Evolutionary conservation across 2,888 invertebrate species (phyloP).

Genomic region (Xestoiulus laeticollis): DNA sequence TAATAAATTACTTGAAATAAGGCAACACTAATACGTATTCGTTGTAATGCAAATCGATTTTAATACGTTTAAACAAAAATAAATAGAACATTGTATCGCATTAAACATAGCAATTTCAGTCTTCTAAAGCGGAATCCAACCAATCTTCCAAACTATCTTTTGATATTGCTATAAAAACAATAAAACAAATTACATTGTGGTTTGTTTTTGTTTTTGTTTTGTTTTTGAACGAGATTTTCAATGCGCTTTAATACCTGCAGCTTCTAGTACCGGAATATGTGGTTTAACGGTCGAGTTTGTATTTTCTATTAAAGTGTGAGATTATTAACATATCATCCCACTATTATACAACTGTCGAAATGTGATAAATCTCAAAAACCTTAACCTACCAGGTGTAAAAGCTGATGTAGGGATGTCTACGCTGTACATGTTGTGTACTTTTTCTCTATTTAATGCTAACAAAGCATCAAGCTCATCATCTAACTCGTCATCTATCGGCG

Average conservation of each 20-base stretch:
- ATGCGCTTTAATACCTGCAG: not conserved
- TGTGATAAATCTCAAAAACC: not conserved
- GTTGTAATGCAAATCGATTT: not conserved
- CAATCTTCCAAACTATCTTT: slow-evolving; percentile 53
- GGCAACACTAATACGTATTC: too few relatives aligned
- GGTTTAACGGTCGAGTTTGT: not conserved
- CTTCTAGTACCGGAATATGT: not conserved
- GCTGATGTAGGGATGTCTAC: not conserved
- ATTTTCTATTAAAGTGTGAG: not conserved
- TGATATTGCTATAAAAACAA: not conserved
- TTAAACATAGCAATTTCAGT: too few relatives aligned
- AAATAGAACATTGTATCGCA: not conserved
- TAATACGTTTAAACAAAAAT: not conserved
- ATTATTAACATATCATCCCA: not conserved
- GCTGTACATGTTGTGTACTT: not conserved
- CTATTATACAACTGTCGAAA: not conserved
- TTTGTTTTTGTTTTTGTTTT: not conserved
- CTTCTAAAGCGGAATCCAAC: slow-evolving; percentile 56
- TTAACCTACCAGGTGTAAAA: not conserved
- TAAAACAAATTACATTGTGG: not conserved
- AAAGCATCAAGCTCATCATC: slow-evolving; percentile 54
- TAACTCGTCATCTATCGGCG: slow-evolving; percentile 31
- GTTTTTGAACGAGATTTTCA: not conserved
- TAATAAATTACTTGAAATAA: too few relatives aligned
- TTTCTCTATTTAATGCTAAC: not conserved